Percentiles rank a stretch among this genome's conserved stretches.
Conservation (phyloP, 2,113 vertebrate species). For the Corythoichthys intestinalis region DNA sequence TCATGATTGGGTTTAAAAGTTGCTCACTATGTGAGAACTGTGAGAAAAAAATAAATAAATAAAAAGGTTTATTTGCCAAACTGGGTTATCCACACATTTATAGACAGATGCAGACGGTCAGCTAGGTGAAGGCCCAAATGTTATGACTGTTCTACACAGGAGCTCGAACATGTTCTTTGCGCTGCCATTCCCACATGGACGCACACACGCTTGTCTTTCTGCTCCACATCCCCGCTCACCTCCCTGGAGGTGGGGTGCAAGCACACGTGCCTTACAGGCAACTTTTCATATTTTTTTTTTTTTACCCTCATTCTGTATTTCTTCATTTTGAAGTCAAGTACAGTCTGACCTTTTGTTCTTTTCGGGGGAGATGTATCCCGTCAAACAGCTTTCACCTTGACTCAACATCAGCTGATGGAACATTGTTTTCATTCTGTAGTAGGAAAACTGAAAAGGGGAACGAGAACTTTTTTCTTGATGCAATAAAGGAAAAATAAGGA, state of each 20-base stretch:
- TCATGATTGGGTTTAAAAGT: no score
- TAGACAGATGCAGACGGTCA: not conserved
- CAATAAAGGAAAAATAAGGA: not conserved
- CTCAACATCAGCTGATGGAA: not conserved
- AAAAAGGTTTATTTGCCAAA: not conserved
- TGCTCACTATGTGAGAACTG: no score
- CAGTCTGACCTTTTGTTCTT: slow-evolving; percentile 7
- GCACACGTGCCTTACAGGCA: not conserved
- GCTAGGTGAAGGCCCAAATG: not conserved
- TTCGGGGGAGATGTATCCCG: not conserved
- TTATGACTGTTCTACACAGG: not conserved
- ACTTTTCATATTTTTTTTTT: no score
- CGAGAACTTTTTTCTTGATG: not conserved
- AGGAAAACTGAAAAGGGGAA: not conserved
- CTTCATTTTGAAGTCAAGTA: slow-evolving; percentile 4
- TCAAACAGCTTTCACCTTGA: not conserved
- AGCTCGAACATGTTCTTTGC: not conserved
- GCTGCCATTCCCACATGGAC: not conserved
- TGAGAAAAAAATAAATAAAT: not conserved
- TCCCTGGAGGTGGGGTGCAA: not conserved
- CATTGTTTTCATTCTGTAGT: not conserved
- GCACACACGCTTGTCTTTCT: not conserved
- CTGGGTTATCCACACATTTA: not conserved
- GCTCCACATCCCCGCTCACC: not conserved
- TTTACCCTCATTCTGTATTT: not conserved